These are phyloP conservation scores for Grammomys dolichurus DNA, from an alignment of 2,113 vertebrate genomes.

Conservation along the genomic window DNA sequence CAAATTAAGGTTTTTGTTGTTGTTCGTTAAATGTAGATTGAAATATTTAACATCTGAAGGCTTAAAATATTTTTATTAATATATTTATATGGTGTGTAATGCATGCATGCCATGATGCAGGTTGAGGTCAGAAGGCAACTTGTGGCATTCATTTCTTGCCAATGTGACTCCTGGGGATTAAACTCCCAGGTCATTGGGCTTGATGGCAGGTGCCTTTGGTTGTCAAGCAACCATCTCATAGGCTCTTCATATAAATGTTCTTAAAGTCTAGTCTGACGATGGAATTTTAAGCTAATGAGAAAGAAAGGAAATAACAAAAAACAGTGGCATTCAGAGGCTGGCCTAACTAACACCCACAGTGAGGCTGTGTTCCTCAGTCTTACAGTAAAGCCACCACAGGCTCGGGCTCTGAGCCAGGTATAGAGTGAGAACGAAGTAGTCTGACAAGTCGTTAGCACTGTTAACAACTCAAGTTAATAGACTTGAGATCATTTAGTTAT, in stretches of 20 bases:
- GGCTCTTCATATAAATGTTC: background rate
- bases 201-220: too few relatives aligned
- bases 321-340: background rate
- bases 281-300: slow-evolving; percentile 45
- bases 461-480: background rate
- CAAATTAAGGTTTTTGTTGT: slow-evolving; percentile 25
- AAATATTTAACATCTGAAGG: background rate
- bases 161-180: background rate
- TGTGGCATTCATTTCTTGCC: background rate
- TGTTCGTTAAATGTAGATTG: slow-evolving; percentile 50
- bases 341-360: background rate
- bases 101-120: too few relatives aligned
- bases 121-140: background rate
- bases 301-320: background rate
- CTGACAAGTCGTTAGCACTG: background rate
- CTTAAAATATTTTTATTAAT: background rate
- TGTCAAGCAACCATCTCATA: background rate
- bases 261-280: slow-evolving; percentile 1
- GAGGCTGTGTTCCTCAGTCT: background rate
- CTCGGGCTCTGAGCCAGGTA: background rate
- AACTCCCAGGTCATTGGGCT: background rate
- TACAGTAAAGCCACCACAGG: background rate
- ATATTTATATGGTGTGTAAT: too few relatives aligned
- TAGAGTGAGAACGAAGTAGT: background rate
- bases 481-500: background rate